Conservation (phyloP, 2,113 vertebrate species). For the Prunella fulvescens region DNA sequence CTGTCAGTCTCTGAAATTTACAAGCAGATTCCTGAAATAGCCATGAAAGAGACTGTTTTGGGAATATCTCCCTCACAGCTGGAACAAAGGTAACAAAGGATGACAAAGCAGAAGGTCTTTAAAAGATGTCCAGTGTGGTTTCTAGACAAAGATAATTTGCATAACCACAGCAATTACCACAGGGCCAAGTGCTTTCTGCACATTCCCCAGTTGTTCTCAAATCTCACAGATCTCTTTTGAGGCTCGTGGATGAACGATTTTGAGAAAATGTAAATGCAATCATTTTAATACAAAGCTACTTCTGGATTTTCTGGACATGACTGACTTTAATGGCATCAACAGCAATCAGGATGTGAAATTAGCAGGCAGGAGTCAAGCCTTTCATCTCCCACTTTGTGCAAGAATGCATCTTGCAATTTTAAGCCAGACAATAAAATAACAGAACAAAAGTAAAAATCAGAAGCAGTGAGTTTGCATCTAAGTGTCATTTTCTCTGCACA, state of each 20-base stretch:
- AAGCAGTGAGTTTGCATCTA: slow-evolving; percentile 31
- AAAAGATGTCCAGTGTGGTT: neutral
- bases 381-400: neutral
- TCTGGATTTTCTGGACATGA: neutral
- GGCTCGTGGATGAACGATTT: neutral
- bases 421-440: neutral
- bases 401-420: neutral
- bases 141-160: neutral
- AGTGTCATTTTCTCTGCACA: slow-evolving; percentile 31
- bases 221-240: neutral
- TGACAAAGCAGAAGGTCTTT: neutral
- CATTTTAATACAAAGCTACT: neutral
- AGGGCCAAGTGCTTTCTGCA: neutral
- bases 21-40: neutral
- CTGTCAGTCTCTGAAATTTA: neutral
- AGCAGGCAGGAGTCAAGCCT: neutral
- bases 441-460: neutral
- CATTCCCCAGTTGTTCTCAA: neutral
- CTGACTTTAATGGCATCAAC: neutral
- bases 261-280: neutral
- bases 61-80: neutral
- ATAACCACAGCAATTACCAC: neutral
- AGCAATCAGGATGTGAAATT: neutral
- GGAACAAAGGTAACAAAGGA: neutral
- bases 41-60: neutral